These are phyloP conservation scores for Dromas ardeola DNA, from an alignment of 2,113 vertebrate genomes.

Conservation along the genomic window DNA sequence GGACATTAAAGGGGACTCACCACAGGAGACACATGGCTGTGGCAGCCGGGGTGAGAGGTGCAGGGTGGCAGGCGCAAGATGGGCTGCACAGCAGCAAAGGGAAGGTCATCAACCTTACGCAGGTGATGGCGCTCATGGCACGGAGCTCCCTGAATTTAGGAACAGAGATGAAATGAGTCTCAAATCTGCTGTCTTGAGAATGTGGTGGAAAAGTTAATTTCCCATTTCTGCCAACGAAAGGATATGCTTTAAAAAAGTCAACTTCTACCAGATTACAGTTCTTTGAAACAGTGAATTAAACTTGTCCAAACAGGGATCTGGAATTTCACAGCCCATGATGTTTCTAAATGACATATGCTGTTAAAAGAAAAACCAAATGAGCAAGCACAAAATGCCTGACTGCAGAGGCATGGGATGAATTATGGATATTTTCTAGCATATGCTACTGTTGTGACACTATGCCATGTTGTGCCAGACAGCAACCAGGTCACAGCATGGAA, in stretches of 20 bases:
- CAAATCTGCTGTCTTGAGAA: neutral
- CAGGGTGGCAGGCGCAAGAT: neutral
- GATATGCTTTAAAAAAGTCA: neutral
- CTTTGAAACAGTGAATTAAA: neutral
- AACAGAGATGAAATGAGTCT: neutral
- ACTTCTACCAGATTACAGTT: neutral
- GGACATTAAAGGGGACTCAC: neutral
- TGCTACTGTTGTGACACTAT: conserved; percentile 1
- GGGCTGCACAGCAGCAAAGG: neutral
- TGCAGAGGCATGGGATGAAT: neutral
- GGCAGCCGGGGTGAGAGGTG: fast-evolving
- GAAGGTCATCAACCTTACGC: fast-evolving
- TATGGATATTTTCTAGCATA: conserved; percentile 10
- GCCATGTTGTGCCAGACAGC: conserved; percentile 15
- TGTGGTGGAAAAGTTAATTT: neutral
- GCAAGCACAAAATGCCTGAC: conserved; percentile 11
- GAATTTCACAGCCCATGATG: conserved; percentile 20
- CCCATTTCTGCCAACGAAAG: neutral
- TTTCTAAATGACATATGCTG: conserved; percentile 11
- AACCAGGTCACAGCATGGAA: conserved; percentile 9
- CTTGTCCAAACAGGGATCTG: neutral
- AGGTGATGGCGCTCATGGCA: fast-evolving
- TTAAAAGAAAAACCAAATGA: conserved; percentile 22
- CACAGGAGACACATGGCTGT: fast-evolving
- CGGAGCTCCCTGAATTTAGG: fast-evolving